Conservation (phyloP, 2,888 invertebrate species). For the Acanthosepion pharaonis region DNA sequence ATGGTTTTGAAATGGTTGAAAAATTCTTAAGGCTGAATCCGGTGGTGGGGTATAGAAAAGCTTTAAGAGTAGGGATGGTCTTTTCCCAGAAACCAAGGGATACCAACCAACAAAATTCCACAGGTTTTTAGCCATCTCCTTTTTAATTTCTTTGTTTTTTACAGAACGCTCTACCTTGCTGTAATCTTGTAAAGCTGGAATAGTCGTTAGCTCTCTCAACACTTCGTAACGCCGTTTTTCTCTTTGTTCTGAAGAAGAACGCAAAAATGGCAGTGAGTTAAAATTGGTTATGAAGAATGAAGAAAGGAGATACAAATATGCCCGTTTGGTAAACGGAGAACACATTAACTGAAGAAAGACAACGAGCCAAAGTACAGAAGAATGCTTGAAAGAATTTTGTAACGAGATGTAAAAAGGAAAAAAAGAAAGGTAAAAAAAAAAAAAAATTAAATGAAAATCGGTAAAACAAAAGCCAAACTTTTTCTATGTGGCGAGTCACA, state of each 20-base stretch:
- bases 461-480: no score
- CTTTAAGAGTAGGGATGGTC: neutral
- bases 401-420: neutral
- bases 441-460: no score
- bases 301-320: neutral
- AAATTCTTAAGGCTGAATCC: neutral
- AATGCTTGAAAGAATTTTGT: neutral
- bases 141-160: no score
- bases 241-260: neutral
- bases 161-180: no score
- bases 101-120: neutral
- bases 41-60: neutral
- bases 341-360: neutral
- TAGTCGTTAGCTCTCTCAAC: neutral
- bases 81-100: neutral
- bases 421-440: no score
- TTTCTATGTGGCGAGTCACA: no score
- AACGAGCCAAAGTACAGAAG: neutral
- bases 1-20: neutral
- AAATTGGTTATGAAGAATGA: neutral
- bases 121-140: neutral
- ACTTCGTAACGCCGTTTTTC: neutral
- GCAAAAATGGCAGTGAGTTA: neutral
- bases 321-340: neutral
- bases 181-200: neutral